These are phyloP conservation scores for Brachystomella parvula DNA, from an alignment of 1,140 invertebrate genomes.

Conservation along the genomic window DNA sequence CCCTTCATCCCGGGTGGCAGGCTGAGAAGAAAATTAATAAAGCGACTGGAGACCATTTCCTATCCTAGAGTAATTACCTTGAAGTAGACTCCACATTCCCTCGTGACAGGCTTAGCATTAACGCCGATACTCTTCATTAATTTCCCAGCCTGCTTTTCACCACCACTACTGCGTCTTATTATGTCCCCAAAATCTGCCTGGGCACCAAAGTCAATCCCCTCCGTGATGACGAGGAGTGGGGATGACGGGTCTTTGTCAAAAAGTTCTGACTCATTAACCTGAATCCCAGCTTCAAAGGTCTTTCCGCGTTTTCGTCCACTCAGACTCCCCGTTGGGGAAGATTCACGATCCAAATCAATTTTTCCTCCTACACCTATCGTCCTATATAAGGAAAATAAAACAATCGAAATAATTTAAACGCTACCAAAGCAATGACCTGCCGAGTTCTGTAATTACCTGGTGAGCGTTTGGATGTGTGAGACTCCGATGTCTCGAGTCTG, in stretches of 20 bases:
- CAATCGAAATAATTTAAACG: neutral
- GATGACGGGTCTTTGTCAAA: neutral
- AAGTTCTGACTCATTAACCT: slow-evolving; percentile 35
- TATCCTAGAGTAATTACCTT: neutral
- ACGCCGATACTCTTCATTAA: neutral
- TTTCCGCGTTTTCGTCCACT: slow-evolving; percentile 24
- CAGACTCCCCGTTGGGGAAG: slow-evolving; percentile 30
- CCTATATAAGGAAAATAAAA: slow-evolving; percentile 10
- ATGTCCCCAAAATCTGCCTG: neutral
- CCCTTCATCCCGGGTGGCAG: neutral
- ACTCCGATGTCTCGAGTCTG: slow-evolving; percentile 58
- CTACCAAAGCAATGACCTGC: neutral
- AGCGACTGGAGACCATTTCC: neutral
- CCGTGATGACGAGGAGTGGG: neutral
- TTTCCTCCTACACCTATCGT: slow-evolving; percentile 30
- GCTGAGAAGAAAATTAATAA: neutral
- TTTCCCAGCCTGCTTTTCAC: neutral
- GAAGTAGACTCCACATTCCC: neutral
- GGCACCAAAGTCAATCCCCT: neutral
- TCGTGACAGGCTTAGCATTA: slow-evolving; percentile 1
- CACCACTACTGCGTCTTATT: neutral
- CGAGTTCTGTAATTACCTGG: slow-evolving; percentile 31
- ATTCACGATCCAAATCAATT: slow-evolving; percentile 22
- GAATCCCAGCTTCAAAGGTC: slow-evolving; percentile 35
- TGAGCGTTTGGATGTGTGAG: slow-evolving; percentile 47